Evolutionary conservation across 2,113 vertebrate genomes (phyloP), one percentile per base, ranked within the genome.

Genomic region (Mormyrus iriodes): DNA sequence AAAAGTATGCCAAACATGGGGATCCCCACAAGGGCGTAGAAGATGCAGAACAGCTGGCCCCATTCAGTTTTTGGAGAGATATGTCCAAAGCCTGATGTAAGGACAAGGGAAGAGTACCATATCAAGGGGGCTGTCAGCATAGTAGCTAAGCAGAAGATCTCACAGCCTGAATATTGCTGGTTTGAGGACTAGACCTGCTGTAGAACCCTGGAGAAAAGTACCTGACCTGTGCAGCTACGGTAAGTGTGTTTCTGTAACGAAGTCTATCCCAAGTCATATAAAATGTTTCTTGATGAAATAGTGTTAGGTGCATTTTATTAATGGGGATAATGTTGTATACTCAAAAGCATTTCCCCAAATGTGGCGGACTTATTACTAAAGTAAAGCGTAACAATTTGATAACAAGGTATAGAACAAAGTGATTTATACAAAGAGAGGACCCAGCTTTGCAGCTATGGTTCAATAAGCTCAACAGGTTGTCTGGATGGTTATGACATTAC

Each of bases 1-100:
- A 98, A 95, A 91, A 98, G 95, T 69, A 98, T 97, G 88, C 97
- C 97, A 85, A 98, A 98, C 93, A 98, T 96, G 0, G 97, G 97
- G 90, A 98, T 98, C 35, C 97, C 97, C 90, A 98, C 95, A 91
- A 98, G 93, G 0, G 97, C 97, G 3, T 98, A 98, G 91, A 97
- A 97, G 88, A 98, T 97, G 83, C 97, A 98, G 94, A 98, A 97
- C 88, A 97, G 90, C 91, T 97, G 97, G 6, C 97, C 97, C 0
- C 93, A 94, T 73, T 93, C 53, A 0, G 97, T 97, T 87, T 94
- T 96, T 55, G 97, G 97, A 8, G 96, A 96, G 27, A 96, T 95
- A 86, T 98, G 97, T 76, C 97, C 97, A 83, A 97, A 98, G 13
- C 97, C 97, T 98, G 93, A 42, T 79, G 4, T 39, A 8, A 39